Evolutionary conservation across 92 coral and sea anemone genomes (phyloP).

Genomic region (Paragorgia papillata): DNA sequence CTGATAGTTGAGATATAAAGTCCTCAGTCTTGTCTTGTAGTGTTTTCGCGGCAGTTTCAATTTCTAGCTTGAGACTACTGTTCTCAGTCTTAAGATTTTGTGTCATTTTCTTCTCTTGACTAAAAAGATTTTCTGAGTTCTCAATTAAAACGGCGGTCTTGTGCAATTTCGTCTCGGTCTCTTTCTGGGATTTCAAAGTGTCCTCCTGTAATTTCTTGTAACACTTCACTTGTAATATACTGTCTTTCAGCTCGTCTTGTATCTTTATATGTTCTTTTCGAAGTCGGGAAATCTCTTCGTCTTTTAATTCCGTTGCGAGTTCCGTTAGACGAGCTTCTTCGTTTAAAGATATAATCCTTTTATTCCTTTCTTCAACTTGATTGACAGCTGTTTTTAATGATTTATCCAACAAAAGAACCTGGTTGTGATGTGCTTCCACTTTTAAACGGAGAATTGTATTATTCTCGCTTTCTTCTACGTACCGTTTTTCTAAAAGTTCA

Average conservation of each 20-base stretch:
- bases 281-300: conserved; percentile 1
- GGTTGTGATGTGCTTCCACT: conserved; percentile 5
- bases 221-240: neutral
- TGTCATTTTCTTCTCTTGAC: conserved; percentile 9
- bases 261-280: neutral
- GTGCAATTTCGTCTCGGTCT: conserved; percentile 2
- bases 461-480: conserved; percentile 13
- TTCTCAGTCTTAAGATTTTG: conserved; percentile 1
- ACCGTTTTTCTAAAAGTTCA: conserved; percentile 1
- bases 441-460: neutral
- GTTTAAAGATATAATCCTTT: neutral
- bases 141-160: conserved; percentile 1
- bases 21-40: conserved; percentile 10
- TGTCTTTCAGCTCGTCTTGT: neutral
- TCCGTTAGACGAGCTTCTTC: neutral
- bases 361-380: conserved; percentile 7
- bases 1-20: neutral
- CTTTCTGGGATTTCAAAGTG: neutral
- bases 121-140: neutral
- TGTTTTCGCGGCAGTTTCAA: neutral
- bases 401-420: neutral
- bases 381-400: conserved; percentile 1
- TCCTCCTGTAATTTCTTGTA: conserved; percentile 9
- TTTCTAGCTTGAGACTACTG: neutral
- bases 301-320: neutral